Percentiles rank a stretch among this genome's conserved stretches.
These are phyloP conservation scores for Drosophila rhopaloa DNA, from an alignment of 1,140 invertebrate genomes.

Conservation along the genomic window DNA sequence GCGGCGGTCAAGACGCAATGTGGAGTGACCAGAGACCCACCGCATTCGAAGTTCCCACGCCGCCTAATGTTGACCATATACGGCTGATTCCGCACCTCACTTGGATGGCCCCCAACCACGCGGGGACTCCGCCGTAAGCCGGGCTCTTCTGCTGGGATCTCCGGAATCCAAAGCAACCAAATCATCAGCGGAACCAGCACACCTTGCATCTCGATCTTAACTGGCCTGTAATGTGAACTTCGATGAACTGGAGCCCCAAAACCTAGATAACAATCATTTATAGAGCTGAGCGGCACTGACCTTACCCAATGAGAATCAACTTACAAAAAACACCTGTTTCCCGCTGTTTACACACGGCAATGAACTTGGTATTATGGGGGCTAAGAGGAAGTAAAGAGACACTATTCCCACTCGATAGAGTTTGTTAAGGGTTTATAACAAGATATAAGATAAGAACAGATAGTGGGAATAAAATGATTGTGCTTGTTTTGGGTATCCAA, in stretches of 20 bases:
- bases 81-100: constrained; percentile 55
- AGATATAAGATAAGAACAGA: not conserved
- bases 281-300: constrained; percentile 56
- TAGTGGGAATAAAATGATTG: not conserved
- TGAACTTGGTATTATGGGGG: constrained; percentile 55
- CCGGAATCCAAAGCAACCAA: not conserved
- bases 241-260: constrained; percentile 30
- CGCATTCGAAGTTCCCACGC: constrained; percentile 65
- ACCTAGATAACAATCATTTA: constrained; percentile 43
- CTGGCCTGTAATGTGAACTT: constrained; percentile 6
- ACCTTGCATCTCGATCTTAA: constrained; percentile 36
- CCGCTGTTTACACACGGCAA: constrained; percentile 60
- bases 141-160: not conserved
- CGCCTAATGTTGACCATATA: constrained; percentile 72
- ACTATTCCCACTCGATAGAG: not conserved
- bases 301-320: constrained; percentile 48
- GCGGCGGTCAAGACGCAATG: constrained; percentile 76
- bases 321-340: constrained; percentile 58
- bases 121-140: constrained; percentile 37
- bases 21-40: constrained; percentile 65
- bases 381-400: constrained; percentile 11
- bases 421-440: too few relatives aligned
- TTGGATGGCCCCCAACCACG: constrained; percentile 66
- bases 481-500: not conserved
- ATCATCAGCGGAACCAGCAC: constrained; percentile 24